Base-by-base conservation (phyloP, 2,888 invertebrate species). In the Anagyrus pseudococci region DNA sequence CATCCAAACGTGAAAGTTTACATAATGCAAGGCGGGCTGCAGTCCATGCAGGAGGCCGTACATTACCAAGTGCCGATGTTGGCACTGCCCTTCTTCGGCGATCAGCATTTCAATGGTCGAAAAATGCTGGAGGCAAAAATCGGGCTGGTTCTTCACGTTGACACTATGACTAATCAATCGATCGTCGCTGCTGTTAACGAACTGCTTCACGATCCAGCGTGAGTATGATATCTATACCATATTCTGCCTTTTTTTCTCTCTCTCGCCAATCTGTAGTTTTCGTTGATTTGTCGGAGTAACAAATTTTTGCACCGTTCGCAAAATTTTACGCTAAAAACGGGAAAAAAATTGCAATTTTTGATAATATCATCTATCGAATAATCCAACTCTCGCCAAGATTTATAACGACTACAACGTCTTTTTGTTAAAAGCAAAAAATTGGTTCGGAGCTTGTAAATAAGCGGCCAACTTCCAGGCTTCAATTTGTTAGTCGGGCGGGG, bases 11-110 rank as follows among this genome's bases (percentile, higher is more conserved):
- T 74, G 26, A 71, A 74, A 66, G 69, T 73, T 20, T 78, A 76
- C 66, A 72, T 78, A 58, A 78, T 78, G 78, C 78, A 78, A 66
- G 78, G 78, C 37, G 78, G 78, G 56, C 67, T 78, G 49, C 78
- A 78, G 66, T 78, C 78, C 41, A 68, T 78, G 58, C 78, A 78
- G 58, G 78, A 78, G 72, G 78, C 78, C n/a, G 77, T 78, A 23
- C 68, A 76, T 67, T 72, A 77, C 59, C 70, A 70, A 6, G 75
- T 78, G 2, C 78, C 78, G 8, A 58, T 78, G 48, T 69, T 78
- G 59, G 76, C 72, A 4, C 70, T 78, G 46, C 78, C 78, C 41
- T 78, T 78, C 69, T 77, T 77, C 55, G 78, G 78, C 10, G 78
- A 78, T 70, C 78, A 78, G 70, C 70, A 74, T 68, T 78, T 78